Conservation (phyloP, 2,888 invertebrate genomes). For the Trachelus stipa region DNA sequence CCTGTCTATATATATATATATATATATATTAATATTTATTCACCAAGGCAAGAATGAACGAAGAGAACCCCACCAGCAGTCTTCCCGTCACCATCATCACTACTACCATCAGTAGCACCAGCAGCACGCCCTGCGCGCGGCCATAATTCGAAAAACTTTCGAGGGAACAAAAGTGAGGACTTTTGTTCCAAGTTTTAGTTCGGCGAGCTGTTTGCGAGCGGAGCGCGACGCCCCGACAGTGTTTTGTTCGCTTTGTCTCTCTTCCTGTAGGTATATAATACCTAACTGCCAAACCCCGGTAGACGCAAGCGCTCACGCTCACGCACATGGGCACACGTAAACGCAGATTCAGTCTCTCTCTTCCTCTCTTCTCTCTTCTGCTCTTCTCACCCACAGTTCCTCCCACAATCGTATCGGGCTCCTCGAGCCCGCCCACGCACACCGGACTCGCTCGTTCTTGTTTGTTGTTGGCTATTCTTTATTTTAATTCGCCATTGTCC, state of each 20-base stretch:
- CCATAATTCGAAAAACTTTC: conserved; percentile 65
- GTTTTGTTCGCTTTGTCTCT: conserved; percentile 64
- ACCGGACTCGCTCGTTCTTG: conserved; percentile 3
- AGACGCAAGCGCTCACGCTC: not conserved
- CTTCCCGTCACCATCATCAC: conserved; percentile 5
- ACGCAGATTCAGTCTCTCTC: not conserved
- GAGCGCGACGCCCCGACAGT: conserved; percentile 60
- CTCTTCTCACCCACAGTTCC: not conserved
- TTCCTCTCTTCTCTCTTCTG: not conserved
- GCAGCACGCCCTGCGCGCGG: conserved; percentile 31
- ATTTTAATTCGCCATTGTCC: conserved; percentile 8
- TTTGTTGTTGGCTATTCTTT: conserved; percentile 8
- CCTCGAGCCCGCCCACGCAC: conserved; percentile 6
- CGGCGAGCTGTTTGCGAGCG: conserved; percentile 54
- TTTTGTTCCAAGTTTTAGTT: conserved; percentile 64
- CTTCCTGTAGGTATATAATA: conserved; percentile 58
- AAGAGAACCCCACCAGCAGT: conserved; percentile 8
- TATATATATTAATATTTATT: no score
- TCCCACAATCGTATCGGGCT: not conserved
- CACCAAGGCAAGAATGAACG: no score
- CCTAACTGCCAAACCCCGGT: conserved; percentile 36
- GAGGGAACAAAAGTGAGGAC: conserved; percentile 62
- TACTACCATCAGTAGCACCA: not conserved
- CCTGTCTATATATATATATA: conserved; percentile 17
- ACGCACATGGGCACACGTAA: not conserved